phyloP scores from a whole-genome alignment of 2,113 vertebrate genomes.

The Cinclus cinclus region DNA sequence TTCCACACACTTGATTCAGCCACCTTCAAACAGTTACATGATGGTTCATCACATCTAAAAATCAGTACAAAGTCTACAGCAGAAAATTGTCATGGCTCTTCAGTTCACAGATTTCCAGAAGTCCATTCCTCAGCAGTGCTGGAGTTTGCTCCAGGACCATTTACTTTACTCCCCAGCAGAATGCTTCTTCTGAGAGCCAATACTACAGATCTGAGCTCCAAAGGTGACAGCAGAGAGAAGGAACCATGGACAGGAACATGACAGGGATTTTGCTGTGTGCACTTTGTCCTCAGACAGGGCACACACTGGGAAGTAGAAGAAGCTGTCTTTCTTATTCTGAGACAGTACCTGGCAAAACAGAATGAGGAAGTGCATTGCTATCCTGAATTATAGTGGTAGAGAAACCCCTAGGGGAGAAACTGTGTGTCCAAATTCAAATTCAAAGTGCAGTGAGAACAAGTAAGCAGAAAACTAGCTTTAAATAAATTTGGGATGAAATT shows the following conservation, averaged over 20 bases:
- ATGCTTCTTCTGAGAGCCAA: not conserved
- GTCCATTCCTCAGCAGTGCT: not conserved
- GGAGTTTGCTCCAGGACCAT: not conserved
- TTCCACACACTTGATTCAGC: not conserved
- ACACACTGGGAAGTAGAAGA: not conserved
- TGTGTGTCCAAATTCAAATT: not conserved
- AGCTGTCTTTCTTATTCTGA: not conserved
- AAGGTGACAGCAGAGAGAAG: not conserved
- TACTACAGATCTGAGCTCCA: not conserved
- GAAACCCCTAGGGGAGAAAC: not conserved
- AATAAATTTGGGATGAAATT: not conserved
- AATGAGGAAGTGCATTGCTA: not conserved
- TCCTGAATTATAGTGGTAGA: fast-evolving
- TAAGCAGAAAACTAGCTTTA: not conserved
- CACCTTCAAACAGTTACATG: not conserved
- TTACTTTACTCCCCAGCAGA: not conserved
- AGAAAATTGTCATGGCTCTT: not conserved
- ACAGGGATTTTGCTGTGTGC: not conserved
- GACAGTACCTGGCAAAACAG: not conserved
- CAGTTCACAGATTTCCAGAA: not conserved
- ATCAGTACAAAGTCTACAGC: not conserved
- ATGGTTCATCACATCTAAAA: not conserved
- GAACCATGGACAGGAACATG: not conserved
- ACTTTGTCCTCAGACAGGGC: not conserved
- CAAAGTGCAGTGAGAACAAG: not conserved